Evolutionary conservation across 2,888 invertebrate species (phyloP).

Genomic region (Bombylius discolor): DNA sequence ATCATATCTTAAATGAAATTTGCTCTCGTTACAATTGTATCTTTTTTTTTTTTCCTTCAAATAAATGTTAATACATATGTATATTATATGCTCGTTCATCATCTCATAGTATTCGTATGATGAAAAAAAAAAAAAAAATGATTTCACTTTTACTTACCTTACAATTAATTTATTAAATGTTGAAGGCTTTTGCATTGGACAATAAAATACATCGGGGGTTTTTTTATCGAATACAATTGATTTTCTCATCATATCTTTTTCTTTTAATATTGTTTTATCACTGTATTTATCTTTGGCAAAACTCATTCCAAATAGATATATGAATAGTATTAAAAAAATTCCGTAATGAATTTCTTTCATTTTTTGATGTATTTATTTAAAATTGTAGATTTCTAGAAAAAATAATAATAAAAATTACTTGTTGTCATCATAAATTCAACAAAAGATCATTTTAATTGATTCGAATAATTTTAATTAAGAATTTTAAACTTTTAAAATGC

Average conservation of each 20-base stretch:
- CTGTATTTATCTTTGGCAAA: conserved; percentile 16
- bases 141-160: conserved; percentile 33
- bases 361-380: background rate
- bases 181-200: conserved; percentile 63
- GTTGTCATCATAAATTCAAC: too few species aligned
- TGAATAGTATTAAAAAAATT: background rate
- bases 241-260: conserved; percentile 61
- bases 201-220: conserved; percentile 67
- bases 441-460: too few species aligned
- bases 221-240: conserved; percentile 67
- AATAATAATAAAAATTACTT: too few species aligned
- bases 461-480: too few species aligned
- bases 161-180: conserved; percentile 61
- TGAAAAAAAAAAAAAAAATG: background rate
- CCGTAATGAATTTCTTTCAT: background rate
- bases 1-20: too few species aligned
- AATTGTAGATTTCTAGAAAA: too few species aligned
- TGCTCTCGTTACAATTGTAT: too few species aligned
- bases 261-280: conserved; percentile 30
- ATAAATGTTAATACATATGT: too few species aligned
- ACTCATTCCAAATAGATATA: background rate
- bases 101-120: background rate
- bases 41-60: too few species aligned
- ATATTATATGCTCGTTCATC: too few species aligned
- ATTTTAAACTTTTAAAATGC: too few species aligned